Percentiles rank a stretch among this genome's conserved stretches.
These are phyloP conservation scores for Neelides sp. DNA, from an alignment of 1,140 invertebrate species.

Conservation along the genomic window DNA sequence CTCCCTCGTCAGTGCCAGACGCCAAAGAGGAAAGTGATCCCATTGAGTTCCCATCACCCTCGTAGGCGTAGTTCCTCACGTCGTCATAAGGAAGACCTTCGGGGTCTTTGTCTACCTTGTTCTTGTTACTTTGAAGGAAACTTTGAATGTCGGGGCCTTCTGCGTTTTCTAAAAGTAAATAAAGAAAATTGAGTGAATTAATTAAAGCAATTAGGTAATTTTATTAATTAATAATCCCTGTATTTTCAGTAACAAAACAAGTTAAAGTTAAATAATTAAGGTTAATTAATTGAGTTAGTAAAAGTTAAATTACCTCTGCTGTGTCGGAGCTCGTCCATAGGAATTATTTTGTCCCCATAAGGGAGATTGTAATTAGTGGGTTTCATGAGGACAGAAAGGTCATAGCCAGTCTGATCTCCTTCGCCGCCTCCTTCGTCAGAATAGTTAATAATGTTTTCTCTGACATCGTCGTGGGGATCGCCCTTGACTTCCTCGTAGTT, in stretches of 20 bases:
- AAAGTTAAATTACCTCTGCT: conserved; percentile 14
- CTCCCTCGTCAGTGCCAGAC: conserved; percentile 82
- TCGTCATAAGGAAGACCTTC: conserved; percentile 85
- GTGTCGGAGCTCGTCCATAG: conserved; percentile 33
- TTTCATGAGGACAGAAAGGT: conserved; percentile 71
- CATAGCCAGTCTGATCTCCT: conserved; percentile 80
- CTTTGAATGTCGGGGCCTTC: conserved; percentile 74
- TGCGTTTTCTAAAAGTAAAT: too few species aligned
- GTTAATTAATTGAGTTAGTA: too few species aligned
- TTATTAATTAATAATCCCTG: too few species aligned
- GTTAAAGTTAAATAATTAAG: too few species aligned
- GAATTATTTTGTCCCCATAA: conserved; percentile 34
- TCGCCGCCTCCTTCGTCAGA: conserved; percentile 94
- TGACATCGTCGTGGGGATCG: conserved; percentile 79
- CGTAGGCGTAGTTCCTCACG: conserved; percentile 88
- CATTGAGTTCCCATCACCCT: conserved; percentile 87
- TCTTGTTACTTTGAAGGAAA: conserved; percentile 78
- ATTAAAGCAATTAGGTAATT: too few species aligned
- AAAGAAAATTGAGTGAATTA: too few species aligned
- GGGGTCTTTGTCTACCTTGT: conserved; percentile 76
- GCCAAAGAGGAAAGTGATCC: conserved; percentile 85
- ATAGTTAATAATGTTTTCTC: conserved; percentile 94
- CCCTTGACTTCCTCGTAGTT: conserved; percentile 71
- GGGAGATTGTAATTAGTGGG: conserved; percentile 50
- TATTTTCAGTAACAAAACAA: too few species aligned